Base-by-base conservation (phyloP, 2,113 vertebrate genomes). In the Apaloderma vittatum region DNA sequence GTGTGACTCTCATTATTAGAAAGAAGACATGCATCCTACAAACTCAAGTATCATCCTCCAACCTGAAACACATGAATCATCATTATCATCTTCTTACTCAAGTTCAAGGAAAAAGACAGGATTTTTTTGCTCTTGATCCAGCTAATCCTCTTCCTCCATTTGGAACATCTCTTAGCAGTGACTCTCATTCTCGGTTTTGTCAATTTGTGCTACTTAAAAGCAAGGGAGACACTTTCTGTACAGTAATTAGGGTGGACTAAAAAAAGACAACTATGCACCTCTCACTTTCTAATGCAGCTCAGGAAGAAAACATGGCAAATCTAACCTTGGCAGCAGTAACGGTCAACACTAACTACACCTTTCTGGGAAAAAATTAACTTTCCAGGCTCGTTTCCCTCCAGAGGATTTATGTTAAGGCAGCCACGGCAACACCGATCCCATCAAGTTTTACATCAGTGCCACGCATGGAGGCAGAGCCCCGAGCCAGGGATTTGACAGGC, bases 281-380 rank as follows among this genome's bases (percentile, higher is more conserved):
- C 76, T 87, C 36, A 21, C 57, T 57, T 3, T 2, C 27, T 68
- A 16, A 3, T 5, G 43, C n/a, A 66, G 83, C 70, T 82, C 68
- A 36, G 45, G 76, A 61, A 71, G 65, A 95, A 86, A 80, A 19
- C 21, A 59, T 0, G 0, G 68, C 57, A 68, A 77, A 82, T 8
- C 37, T 87, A 67, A 87, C 80, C 73, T 65, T 37, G 86, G 80
- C 52, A 91, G 76, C 30, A 87, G 70, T 36, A 65, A 45, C 0
- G 0, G 19, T 55, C 80, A 90, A 26, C 62, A 61, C 16, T 24
- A 87, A 78, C 52, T 46, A 43, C 65, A 52, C 34, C 40, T 36
- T 85, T 55, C 77, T 61, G 58, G 65, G 21, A 68, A 92, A 95
- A 96, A 86, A 86, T n/a, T 63, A 88, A 93, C 79, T 72, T 90